These are phyloP conservation scores for Prunella fulvescens DNA, from an alignment of 2,113 vertebrate genomes.

Conservation along the genomic window DNA sequence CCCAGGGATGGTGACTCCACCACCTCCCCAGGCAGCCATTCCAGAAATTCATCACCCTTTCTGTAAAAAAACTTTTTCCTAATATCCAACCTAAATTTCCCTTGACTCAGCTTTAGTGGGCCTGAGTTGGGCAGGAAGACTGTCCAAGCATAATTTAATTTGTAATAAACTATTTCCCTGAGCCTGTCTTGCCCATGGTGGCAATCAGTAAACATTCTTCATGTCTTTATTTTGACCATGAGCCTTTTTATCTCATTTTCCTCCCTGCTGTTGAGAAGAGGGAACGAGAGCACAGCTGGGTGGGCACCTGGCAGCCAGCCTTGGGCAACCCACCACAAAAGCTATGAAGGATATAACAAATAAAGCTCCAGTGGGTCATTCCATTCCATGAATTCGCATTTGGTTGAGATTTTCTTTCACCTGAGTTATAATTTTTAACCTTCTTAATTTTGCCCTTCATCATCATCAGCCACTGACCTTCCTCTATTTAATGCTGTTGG, in stretches of 20 bases:
- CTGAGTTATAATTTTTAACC: background rate
- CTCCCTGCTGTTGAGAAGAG: background rate
- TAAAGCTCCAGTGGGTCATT: background rate
- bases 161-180: background rate
- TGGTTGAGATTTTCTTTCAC: background rate
- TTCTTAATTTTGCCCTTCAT: background rate
- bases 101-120: no score
- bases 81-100: no score
- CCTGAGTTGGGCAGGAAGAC: background rate
- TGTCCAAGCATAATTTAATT: background rate
- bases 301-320: background rate
- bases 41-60: no score
- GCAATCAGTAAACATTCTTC: accelerated
- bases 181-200: background rate
- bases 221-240: background rate
- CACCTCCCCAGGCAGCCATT: no score
- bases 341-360: background rate
- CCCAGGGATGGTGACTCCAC: no score
- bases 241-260: background rate
- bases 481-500: background rate
- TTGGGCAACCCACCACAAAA: background rate
- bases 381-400: background rate
- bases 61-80: no score
- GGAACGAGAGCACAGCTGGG: background rate
- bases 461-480: background rate